A percentile compares a stretch with the other conserved stretches of the same genome.
Conservation (phyloP, 2,888 invertebrate genomes). For the Drosophila infuscata region DNA sequence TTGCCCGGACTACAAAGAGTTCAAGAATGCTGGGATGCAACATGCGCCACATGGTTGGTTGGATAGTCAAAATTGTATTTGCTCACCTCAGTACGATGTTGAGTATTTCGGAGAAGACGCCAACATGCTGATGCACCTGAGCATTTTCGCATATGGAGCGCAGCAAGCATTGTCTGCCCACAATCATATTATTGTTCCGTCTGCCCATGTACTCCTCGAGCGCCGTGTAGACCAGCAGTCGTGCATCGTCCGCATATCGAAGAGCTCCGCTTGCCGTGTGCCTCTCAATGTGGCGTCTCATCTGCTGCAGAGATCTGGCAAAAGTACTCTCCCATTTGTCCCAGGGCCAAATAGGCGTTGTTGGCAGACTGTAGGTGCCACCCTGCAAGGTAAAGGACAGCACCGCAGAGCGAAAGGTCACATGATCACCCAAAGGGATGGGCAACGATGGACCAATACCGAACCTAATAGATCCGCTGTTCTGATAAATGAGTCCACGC, state of each 20-base stretch:
- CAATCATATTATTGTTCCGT: constrained; percentile 31
- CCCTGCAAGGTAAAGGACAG: constrained; percentile 79
- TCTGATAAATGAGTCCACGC: constrained; percentile 66
- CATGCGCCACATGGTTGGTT: not conserved
- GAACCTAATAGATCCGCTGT: constrained; percentile 67
- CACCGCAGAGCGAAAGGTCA: constrained; percentile 81
- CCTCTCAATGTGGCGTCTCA: constrained; percentile 59
- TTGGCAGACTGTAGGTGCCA: constrained; percentile 76
- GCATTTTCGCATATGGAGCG: constrained; percentile 83
- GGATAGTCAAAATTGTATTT: constrained; percentile 28
- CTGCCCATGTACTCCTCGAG: constrained; percentile 78
- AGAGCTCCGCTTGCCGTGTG: constrained; percentile 53
- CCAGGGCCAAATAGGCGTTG: constrained; percentile 79
- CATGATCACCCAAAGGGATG: constrained; percentile 74
- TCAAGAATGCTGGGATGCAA: not conserved
- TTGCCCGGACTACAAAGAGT: constrained; percentile 72
- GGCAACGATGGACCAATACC: constrained; percentile 77
- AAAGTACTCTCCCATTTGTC: constrained; percentile 82
- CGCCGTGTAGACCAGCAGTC: constrained; percentile 77
- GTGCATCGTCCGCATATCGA: constrained; percentile 76
- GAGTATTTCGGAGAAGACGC: constrained; percentile 77
- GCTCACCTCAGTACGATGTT: constrained; percentile 80
- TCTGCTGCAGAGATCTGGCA: constrained; percentile 70
- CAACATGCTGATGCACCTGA: constrained; percentile 76
- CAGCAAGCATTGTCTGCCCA: constrained; percentile 77